Percentiles rank a stretch among this genome's conserved stretches.
Conservation (phyloP, 2,113 vertebrate species). For the Gobio gobio region DNA sequence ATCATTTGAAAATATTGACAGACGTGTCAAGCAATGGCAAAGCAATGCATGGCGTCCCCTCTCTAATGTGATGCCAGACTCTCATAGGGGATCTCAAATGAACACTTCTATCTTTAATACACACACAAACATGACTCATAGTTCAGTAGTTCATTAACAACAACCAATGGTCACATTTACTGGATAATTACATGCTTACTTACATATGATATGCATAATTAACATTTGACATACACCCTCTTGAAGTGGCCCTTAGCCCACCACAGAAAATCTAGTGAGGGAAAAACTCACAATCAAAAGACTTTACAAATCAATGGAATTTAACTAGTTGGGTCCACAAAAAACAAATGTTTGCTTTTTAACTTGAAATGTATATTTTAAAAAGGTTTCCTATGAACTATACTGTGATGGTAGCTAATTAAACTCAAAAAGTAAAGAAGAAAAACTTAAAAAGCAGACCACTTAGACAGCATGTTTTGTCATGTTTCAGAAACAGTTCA, state of each 20-base stretch:
- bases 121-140: not conserved
- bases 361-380: not conserved
- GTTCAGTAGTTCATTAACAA: not conserved
- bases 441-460: not conserved
- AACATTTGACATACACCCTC: not conserved
- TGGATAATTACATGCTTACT: not conserved
- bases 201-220: not conserved
- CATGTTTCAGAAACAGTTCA: not conserved
- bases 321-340: not conserved
- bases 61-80: slow-evolving; percentile 6
- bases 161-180: not conserved
- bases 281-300: not conserved
- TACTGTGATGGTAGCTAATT: not conserved
- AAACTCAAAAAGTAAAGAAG: not conserved
- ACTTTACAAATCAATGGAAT: not conserved
- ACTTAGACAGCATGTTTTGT: slow-evolving; percentile 2
- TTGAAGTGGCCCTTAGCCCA: not conserved
- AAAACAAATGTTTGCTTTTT: not conserved
- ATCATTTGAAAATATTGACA: slow-evolving; percentile 38
- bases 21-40: not conserved
- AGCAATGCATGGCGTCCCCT: not conserved
- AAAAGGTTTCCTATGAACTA: not conserved
- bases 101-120: not conserved
- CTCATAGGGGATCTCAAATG: slow-evolving; percentile 16
- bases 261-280: not conserved